Conservation (phyloP, 2,113 vertebrate genomes). For the Ibidorhyncha struthersii region DNA sequence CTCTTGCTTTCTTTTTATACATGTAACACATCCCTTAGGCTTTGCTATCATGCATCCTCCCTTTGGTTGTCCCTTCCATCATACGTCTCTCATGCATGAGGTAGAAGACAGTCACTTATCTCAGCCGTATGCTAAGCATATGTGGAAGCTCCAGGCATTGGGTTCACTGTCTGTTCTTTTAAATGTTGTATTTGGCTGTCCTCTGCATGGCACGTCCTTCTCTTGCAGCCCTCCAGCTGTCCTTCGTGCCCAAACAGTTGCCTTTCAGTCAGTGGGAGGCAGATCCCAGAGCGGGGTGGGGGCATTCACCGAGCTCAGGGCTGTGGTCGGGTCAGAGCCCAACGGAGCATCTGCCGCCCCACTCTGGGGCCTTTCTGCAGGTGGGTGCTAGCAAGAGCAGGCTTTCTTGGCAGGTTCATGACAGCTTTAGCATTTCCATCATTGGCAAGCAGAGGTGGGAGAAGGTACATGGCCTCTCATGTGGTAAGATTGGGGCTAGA, state of each 20-base stretch:
- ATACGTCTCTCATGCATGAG: neutral
- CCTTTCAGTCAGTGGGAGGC: neutral
- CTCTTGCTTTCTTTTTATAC: neutral
- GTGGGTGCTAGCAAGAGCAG: neutral
- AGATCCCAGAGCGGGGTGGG: neutral
- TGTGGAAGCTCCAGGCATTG: neutral
- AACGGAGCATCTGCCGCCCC: neutral
- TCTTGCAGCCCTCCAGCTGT: neutral
- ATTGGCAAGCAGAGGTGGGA: neutral
- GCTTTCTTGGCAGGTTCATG: neutral
- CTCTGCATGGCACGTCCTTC: neutral
- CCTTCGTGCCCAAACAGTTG: neutral
- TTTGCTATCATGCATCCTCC: neutral
- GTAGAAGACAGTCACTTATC: neutral
- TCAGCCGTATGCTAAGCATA: neutral
- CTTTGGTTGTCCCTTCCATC: neutral
- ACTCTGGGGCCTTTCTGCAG: neutral
- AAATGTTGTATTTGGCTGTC: neutral
- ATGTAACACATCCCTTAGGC: neutral
- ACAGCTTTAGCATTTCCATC: neutral
- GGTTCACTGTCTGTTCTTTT: neutral
- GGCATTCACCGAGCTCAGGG: neutral
- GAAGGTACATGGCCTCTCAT: accelerated
- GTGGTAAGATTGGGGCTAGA: neutral
- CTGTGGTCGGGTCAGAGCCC: neutral